Base-by-base conservation (phyloP, 2,113 vertebrate species). In the Pyxicephalus adspersus region DNA sequence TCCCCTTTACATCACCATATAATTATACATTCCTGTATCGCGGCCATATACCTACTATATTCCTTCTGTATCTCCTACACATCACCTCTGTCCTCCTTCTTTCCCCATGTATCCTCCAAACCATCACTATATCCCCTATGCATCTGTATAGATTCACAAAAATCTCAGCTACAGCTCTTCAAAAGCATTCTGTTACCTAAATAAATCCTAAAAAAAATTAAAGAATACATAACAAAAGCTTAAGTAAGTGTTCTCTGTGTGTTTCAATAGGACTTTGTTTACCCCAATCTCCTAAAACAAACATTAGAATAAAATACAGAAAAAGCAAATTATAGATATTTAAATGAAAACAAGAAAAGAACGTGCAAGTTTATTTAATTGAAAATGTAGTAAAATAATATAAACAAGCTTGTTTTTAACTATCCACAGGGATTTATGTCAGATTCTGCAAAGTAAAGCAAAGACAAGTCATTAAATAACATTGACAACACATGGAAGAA, bases 311-410 rank as follows among this genome's bases (percentile, higher is more conserved):
- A 8, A 80, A 80, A 70, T 63, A 54, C 64, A 63, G 29, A 28
- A 54, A 71, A 51, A n/a, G 4, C n/a, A 2, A n/a, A 50, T 9
- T 17, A 64, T 1, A 3, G 15, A 31, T 23, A 6, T 20, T 23
- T 72, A 29, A 23, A 26, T 52, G 38, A 55, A 58, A 68, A 58
- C 7, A 7, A 58, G 52, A 22, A 51, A 76, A 34, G 51, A 17
- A 8, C 19, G 34, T 2, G 17, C 22, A 80, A 64, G 29, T 38
- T 65, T 26, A 25, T 55, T 34, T 81, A 73, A 73, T 73, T 81
- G 68, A 73, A 72, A 72, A 64, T 38, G 26, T 81, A 81, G 60
- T 79, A 81, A 74, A 74, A 22, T 34, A 64, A 55, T 65, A 81
- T 17, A n/a, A 61, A 15, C 13, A 68, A 63, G 60, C 8, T 64